These are phyloP conservation scores for Chelmon rostratus DNA, from an alignment of 2,797 vertebrate genomes.

Conservation along the genomic window DNA sequence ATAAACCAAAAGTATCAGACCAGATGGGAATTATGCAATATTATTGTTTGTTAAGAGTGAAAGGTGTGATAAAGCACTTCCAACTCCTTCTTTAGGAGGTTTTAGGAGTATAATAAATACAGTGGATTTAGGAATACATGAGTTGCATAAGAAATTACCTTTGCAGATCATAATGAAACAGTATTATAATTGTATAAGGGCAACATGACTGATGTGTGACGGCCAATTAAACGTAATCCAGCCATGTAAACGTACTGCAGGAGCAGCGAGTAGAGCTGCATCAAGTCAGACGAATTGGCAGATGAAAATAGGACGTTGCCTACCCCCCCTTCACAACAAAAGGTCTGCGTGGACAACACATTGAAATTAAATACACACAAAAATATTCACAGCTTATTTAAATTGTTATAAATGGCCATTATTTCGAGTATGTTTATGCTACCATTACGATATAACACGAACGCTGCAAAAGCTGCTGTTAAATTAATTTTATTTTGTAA, in stretches of 20 bases:
- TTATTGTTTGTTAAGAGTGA: not conserved
- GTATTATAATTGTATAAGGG: no score
- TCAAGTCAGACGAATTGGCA: not conserved
- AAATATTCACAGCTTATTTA: rapidly evolving
- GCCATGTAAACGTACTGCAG: not conserved
- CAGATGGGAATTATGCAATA: not conserved
- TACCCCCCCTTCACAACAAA: constrained; percentile 35
- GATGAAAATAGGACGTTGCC: not conserved
- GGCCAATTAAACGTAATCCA: not conserved
- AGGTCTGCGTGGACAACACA: not conserved
- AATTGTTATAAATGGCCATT: rapidly evolving
- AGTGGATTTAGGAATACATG: not conserved
- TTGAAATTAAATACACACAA: not conserved
- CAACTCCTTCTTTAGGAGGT: not conserved
- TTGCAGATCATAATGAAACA: not conserved
- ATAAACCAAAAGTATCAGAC: not conserved
- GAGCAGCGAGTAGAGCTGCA: not conserved
- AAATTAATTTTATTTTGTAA: constrained; percentile 56
- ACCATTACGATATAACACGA: rapidly evolving
- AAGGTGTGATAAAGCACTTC: not conserved
- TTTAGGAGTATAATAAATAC: not conserved
- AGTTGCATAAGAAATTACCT: not conserved
- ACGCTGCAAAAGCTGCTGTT: not conserved
- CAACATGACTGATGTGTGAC: not conserved
- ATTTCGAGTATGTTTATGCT: not conserved